Base-by-base conservation (phyloP, 2,888 invertebrate genomes). In the Amiota mariae region DNA sequence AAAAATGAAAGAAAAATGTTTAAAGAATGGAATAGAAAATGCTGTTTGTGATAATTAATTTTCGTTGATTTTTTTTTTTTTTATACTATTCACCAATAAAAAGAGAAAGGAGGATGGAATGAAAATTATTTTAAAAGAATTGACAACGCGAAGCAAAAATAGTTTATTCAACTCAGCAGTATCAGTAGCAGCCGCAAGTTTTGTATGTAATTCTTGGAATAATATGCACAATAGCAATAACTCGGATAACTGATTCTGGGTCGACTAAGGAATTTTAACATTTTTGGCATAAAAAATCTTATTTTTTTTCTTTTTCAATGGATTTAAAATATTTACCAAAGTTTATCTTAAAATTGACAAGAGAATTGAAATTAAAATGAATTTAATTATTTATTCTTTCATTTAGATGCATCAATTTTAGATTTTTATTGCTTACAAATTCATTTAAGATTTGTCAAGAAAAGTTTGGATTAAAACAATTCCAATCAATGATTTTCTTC, bases 21-120 rank as follows among this genome's bases (percentile, higher is more conserved):
- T 49, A 73, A 64, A 72, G 75, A 78, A 78, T 76, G 76, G 10
- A 51, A 11, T 51, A 51, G 12, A 51, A n/a, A 51, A 76, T 73
- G 73, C 74, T 81, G 80, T 78, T 80, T 80, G 73, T 80, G 79
- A 83, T 81, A 81, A 81, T 81, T 83, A 83, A 81, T 83, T 81
- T 81, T 74, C 49, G 72, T 20, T 18, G 20, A 0, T 18, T 20
- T n/a, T 51, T 18, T 20, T n/a, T 51, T 51, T 51, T 51, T 51
- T 51, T 12, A 11, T 3, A 51, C 0, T 51, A 3, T 51, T 51
- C 54, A 12, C 54, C 8, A 9, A 47, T 57, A 70, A 70, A 48
- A 71, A 64, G 51, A 66, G 54, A 79, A 75, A 24, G 24, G 71
- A 80, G 81, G 72, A 2, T 51, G 46, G 57, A 13, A 12, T 18